Conservation (phyloP, 2,888 invertebrate species). For the Neria commutata region DNA sequence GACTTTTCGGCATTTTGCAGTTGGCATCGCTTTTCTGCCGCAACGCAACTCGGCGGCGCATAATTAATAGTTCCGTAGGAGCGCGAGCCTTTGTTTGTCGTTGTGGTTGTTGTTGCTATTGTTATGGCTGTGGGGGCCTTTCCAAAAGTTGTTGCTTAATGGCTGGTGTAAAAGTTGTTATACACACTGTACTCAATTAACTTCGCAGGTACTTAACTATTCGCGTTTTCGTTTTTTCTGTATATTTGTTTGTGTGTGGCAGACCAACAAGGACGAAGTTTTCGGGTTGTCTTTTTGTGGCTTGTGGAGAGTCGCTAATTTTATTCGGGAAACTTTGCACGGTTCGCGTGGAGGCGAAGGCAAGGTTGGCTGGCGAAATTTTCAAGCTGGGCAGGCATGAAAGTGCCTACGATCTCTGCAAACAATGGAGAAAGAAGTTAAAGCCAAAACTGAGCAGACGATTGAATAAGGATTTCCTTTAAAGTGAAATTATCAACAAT, state of each 20-base stretch:
- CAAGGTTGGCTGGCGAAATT: too few relatives aligned
- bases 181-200: conserved; percentile 50
- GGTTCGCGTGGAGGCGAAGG: too few relatives aligned
- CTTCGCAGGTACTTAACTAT: conserved; percentile 60
- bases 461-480: too few relatives aligned
- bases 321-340: too few relatives aligned
- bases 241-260: neutral
- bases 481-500: too few relatives aligned
- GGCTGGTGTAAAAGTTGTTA: conserved; percentile 40
- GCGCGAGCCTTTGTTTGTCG: conserved; percentile 34
- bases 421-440: too few relatives aligned
- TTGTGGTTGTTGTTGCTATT: neutral
- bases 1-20: neutral
- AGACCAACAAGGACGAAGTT: conserved; percentile 32
- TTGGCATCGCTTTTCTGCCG: neutral
- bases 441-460: too few relatives aligned
- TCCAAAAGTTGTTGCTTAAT: conserved; percentile 43
- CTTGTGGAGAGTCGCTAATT: neutral
- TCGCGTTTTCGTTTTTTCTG: too few relatives aligned
- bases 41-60: conserved; percentile 41
- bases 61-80: conserved; percentile 52
- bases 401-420: too few relatives aligned
- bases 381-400: too few relatives aligned
- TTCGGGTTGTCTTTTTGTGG: neutral
- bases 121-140: neutral